Evolutionary conservation across 2,888 invertebrate species (phyloP), one percentile per base, ranked within the genome.

Genomic region (Heliconius cydno): DNA sequence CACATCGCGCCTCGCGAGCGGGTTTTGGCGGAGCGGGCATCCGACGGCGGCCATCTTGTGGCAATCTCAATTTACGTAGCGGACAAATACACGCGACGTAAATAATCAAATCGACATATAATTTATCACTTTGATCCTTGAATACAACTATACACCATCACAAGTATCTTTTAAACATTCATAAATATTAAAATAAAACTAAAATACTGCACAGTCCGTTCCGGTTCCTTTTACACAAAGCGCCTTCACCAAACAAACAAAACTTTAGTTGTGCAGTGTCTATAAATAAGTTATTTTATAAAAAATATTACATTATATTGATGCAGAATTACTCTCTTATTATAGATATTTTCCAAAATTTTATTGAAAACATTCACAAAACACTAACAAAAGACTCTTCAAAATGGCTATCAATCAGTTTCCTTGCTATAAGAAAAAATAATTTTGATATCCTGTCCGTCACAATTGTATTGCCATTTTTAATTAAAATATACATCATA

Each of bases 381-480:
- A 95, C 95, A 95, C 95, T 91, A 95, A 95, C 95, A 95, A 95
- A 95, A 95, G 94, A 90, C 92, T 95, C 92, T 93, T 93, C 94
- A 95, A 95, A 95, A 95, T 95, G 95, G 95, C 95, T 94, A 94
- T 94, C 94, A 94, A 94, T 94, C 91, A 93, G 87, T 85, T 86
- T 87, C 80, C 90, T 94, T 94, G 94, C 94, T 93, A 92, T 82
- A 88, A 87, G 89, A 90, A 90, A 94, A 94, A 94, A 94, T 88
- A 86, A 87, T 90, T 91, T 90, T 92, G 91, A 93, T 92, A 93
- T 93, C 93, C 93, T 92, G 92, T 92, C 90, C 87, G 88, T 91
- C 90, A 90, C 86, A 80, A 87, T 84, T 89, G 92, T 93, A 93
- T 94, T 94, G 94, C 94, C 94, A 94, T 89, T 90, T 88, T 90